Evolutionary conservation across 1,140 invertebrate genomes (phyloP).

Genomic region (Pollicipes pollicipes): DNA sequence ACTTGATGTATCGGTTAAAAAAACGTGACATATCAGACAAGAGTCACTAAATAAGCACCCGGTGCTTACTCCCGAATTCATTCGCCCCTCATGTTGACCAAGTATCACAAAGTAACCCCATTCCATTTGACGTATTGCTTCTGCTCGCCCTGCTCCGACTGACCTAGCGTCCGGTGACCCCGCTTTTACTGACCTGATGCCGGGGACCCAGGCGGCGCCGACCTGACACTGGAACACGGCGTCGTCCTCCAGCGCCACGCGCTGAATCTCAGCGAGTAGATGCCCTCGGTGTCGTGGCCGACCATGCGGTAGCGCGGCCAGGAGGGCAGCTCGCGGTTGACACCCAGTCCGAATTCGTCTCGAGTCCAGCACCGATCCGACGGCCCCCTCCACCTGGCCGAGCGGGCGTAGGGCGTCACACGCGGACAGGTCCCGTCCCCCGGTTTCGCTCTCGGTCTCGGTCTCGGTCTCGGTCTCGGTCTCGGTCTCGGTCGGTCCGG

Average conservation of each 20-base stretch:
- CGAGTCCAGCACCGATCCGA: slow-evolving; percentile 83
- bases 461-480: neutral
- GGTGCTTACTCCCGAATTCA: too few species aligned
- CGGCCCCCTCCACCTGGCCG: slow-evolving; percentile 48
- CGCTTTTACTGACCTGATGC: slow-evolving; percentile 10
- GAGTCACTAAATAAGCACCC: too few species aligned
- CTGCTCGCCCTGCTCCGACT: too few species aligned
- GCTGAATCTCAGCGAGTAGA: slow-evolving; percentile 48
- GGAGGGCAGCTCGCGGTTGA: slow-evolving; percentile 65
- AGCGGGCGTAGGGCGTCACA: neutral
- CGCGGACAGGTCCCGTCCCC: neutral
- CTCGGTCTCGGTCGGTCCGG: too few species aligned
- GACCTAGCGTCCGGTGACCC: too few species aligned
- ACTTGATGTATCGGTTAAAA: too few species aligned
- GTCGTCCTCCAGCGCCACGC: slow-evolving; percentile 74
- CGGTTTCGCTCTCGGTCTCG: neutral
- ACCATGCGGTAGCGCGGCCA: slow-evolving; percentile 86
- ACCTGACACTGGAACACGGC: slow-evolving; percentile 82
- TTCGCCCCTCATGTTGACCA: too few species aligned
- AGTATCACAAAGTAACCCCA: too few species aligned
- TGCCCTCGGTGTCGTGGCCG: slow-evolving; percentile 78
- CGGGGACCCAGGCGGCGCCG: slow-evolving; percentile 16
- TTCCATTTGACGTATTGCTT: too few species aligned
- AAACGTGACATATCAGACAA: too few species aligned
- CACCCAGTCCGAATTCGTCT: slow-evolving; percentile 79